Evolutionary conservation across 2,797 vertebrate genomes (phyloP).

Genomic region (Staurois parvus): DNA sequence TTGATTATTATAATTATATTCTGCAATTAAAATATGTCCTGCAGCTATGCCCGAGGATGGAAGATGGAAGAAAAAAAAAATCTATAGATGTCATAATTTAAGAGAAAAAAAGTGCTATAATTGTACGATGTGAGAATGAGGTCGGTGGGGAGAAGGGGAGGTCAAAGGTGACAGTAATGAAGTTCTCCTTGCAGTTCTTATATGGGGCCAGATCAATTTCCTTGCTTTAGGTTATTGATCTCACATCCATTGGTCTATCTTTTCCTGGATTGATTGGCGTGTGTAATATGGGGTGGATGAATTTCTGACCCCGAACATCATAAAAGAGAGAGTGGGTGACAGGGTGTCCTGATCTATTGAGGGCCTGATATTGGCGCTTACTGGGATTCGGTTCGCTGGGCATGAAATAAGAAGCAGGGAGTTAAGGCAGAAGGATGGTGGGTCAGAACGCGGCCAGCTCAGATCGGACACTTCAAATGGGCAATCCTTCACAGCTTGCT

Average conservation of each 20-base stretch:
- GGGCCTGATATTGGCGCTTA: constrained; percentile 45
- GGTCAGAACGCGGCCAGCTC: constrained; percentile 41
- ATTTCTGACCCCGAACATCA: constrained; percentile 70
- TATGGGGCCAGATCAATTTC: constrained; percentile 89
- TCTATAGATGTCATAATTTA: constrained; percentile 54
- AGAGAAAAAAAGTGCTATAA: constrained; percentile 44
- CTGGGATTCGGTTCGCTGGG: constrained; percentile 52
- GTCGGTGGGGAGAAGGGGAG: constrained; percentile 72
- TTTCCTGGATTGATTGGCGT: constrained; percentile 73
- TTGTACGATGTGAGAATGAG: constrained; percentile 59
- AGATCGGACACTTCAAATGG: constrained; percentile 29
- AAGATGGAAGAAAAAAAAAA: constrained; percentile 44
- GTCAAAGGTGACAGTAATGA: constrained; percentile 86
- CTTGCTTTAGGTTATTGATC: constrained; percentile 85
- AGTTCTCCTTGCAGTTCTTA: constrained; percentile 87
- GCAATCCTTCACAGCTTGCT: constrained; percentile 44
- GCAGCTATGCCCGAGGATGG: constrained; percentile 45
- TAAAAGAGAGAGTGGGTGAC: constrained; percentile 61
- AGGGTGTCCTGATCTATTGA: constrained; percentile 57
- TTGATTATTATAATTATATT: constrained; percentile 66
- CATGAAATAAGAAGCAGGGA: constrained; percentile 60
- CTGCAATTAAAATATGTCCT: constrained; percentile 58
- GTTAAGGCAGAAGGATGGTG: constrained; percentile 40
- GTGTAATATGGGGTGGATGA: constrained; percentile 75
- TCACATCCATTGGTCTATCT: constrained; percentile 73